These are phyloP conservation scores for Geophilus truncorum DNA, from an alignment of 2,888 invertebrate species.

Conservation along the genomic window DNA sequence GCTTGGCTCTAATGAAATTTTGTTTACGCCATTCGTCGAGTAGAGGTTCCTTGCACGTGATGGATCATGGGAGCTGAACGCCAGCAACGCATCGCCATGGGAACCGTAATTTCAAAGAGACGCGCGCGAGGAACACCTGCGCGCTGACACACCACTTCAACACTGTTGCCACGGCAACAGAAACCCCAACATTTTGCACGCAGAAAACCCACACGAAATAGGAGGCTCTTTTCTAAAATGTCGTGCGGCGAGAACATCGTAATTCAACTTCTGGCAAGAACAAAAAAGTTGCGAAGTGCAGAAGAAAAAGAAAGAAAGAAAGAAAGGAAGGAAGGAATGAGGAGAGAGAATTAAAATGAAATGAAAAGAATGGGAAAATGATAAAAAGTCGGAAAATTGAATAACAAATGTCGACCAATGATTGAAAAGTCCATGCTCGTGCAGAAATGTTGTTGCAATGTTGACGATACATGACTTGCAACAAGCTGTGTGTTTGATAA, in stretches of 20 bases:
- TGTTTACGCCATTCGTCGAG: slow-evolving; percentile 15
- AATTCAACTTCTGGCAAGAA: too few relatives aligned
- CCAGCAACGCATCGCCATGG: slow-evolving; percentile 14
- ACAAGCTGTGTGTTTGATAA: too few relatives aligned
- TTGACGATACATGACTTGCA: too few relatives aligned
- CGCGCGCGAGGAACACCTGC: slow-evolving; percentile 8
- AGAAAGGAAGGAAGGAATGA: too few relatives aligned
- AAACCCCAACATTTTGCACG: slow-evolving; percentile 11
- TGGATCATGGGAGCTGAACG: slow-evolving; percentile 14
- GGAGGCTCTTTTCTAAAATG: neutral
- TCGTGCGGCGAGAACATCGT: neutral
- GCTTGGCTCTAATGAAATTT: slow-evolving; percentile 3
- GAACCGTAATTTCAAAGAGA: slow-evolving; percentile 17
- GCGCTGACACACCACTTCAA: slow-evolving; percentile 14
- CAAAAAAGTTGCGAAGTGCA: too few relatives aligned
- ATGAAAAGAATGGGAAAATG: too few relatives aligned
- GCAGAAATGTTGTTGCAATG: too few relatives aligned
- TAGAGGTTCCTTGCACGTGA: slow-evolving; percentile 5
- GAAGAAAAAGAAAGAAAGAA: too few relatives aligned
- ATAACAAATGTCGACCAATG: too few relatives aligned
- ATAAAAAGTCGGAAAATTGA: too few relatives aligned
- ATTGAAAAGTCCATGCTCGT: too few relatives aligned
- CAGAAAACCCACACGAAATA: neutral
- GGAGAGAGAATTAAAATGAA: too few relatives aligned
- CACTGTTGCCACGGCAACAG: neutral